A percentile compares a stretch with the other conserved stretches of the same genome.
These are phyloP conservation scores for human DNA, from an alignment of 2,113 vertebrate species.

Conservation along the genomic window GRCh38 chr12:80552501-80553000, in stretches of 20 bases:
- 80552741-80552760: neutral
- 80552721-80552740: neutral
- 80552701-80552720: conserved; percentile 3
- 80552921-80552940: neutral
- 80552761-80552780: neutral
- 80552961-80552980: neutral
- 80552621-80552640: neutral
- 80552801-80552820: neutral
- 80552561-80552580: neutral
- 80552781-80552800: neutral
- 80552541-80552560: neutral
- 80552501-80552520: neutral
- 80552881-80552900: neutral
- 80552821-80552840: neutral
- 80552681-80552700: too few relatives aligned
- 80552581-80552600: neutral
- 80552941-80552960: neutral
- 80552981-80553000: neutral
- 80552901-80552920: conserved; percentile 2
- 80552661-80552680: too few relatives aligned
- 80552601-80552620: neutral
- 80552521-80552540: neutral
- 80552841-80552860: neutral
- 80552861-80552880: neutral
- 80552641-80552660: neutral